Evolutionary conservation across 2,888 invertebrate species (phyloP).

Genomic region (Pachycephus smyrnensis): DNA sequence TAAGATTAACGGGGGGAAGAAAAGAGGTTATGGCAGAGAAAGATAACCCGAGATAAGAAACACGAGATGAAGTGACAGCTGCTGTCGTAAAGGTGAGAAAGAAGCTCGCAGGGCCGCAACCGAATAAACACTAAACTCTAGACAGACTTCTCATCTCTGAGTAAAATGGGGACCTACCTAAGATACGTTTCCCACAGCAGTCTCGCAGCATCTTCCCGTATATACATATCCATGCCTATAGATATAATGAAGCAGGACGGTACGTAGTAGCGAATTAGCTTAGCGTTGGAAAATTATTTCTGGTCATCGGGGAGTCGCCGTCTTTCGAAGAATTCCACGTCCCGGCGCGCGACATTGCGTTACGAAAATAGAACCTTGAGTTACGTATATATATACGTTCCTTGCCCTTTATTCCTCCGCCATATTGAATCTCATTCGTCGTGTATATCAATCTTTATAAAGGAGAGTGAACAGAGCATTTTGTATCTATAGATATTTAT

Average conservation of each 20-base stretch:
- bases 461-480: not conserved
- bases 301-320: constrained; percentile 15
- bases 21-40: not conserved
- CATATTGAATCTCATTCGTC: not conserved
- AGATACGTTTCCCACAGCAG: no score
- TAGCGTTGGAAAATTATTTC: constrained; percentile 23
- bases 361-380: not conserved
- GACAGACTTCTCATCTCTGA: not conserved
- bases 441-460: not conserved
- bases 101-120: not conserved
- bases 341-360: constrained; percentile 26
- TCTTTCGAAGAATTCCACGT: constrained; percentile 18
- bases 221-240: not conserved
- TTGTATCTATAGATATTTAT: not conserved
- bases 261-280: not conserved
- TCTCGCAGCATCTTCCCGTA: constrained; percentile 1
- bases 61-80: not conserved
- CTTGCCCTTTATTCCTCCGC: not conserved
- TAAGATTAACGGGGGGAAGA: not conserved
- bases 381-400: not conserved
- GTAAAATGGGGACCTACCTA: not conserved
- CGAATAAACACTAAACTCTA: constrained; percentile 2
- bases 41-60: not conserved
- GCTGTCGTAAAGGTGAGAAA: not conserved
- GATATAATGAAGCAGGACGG: not conserved